A percentile compares a stretch with the other conserved stretches of the same genome.
These are phyloP conservation scores for Heteromyza rotundicornis DNA, from an alignment of 2,888 invertebrate species.

Conservation along the genomic window DNA sequence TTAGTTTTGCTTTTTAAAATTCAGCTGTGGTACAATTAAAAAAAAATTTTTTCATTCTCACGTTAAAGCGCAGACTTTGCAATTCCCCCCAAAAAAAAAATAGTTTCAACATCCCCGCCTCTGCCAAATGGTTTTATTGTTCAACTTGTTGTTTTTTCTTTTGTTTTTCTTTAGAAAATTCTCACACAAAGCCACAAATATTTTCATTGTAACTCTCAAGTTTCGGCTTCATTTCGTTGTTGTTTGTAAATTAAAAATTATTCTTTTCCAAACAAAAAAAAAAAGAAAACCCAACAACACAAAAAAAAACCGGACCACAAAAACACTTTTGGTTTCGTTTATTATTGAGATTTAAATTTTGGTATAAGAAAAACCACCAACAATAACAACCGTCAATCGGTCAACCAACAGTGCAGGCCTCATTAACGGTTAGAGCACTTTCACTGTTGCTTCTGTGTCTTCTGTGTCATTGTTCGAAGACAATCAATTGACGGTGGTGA, in stretches of 20 bases:
- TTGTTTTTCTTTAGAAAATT: not conserved
- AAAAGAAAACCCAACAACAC: no score
- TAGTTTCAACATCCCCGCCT: no score
- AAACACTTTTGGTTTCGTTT: slow-evolving; percentile 2
- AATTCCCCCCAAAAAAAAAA: no score
- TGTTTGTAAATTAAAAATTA: not conserved
- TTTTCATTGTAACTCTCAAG: not conserved
- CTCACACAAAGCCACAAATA: not conserved
- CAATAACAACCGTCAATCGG: no score
- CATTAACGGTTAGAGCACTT: not conserved
- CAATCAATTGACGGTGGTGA: not conserved
- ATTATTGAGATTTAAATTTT: not conserved
- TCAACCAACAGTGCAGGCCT: not conserved
- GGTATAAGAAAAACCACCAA: no score
- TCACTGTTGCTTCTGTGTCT: not conserved
- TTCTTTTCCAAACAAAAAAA: no score
- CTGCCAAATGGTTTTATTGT: no score
- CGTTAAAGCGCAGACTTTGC: no score
- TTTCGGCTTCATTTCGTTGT: not conserved
- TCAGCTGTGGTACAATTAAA: no score
- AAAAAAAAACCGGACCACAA: not conserved
- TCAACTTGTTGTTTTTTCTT: not conserved
- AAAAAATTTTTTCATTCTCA: no score
- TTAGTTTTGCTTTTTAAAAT: no score
- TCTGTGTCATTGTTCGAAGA: not conserved